Base-by-base conservation (phyloP, 2,113 vertebrate species). In the Fregata magnificens region DNA sequence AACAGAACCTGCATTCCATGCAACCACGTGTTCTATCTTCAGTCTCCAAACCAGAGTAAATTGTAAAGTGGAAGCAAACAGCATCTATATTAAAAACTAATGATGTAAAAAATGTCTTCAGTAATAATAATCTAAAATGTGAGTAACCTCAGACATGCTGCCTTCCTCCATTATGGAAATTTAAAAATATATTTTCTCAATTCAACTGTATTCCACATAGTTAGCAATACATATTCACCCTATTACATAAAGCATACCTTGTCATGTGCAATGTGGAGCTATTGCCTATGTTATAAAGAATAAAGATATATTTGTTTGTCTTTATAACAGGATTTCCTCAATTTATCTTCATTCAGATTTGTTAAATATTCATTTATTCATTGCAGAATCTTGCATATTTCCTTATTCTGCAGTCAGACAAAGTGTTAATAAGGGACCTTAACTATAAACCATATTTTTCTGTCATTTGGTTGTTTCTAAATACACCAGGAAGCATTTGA, bases 291-390 rank as follows among this genome's bases (percentile, higher is more conserved):
- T 63, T 91, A 71, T 76, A 94, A 94, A 91, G 66, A 91, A 89
- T 89, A 96, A 97, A 97, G 96, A 96, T 95, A 17, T 70, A 97
- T 96, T 94, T 95, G 94, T 96, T 95, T 95, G 94, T 93, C 86
- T 93, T 89, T 84, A 62, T 58, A 90, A 87, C 55, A 85, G 42
- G 55, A 89, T 89, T 86, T 96, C 83, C n/a, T 95, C 96, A 89
- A 97, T 97, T 96, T 95, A 94, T 97, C 95, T 97, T 97, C 95
- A 97, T 97, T 95, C 74, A 55, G 62, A 90, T 91, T 94, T 87
- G 83, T 93, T 96, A 97, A 96, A 87, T 93, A 96, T 90, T 97
- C 91, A 97, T 96, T 95, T 96, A 96, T 95, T 97, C 95, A 93
- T 73, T 91, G 88, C 53, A 58, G 70, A 93, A 89, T 85, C 40